Base-by-base conservation (phyloP, 2,888 invertebrate species). In the Volucella zonaria region DNA sequence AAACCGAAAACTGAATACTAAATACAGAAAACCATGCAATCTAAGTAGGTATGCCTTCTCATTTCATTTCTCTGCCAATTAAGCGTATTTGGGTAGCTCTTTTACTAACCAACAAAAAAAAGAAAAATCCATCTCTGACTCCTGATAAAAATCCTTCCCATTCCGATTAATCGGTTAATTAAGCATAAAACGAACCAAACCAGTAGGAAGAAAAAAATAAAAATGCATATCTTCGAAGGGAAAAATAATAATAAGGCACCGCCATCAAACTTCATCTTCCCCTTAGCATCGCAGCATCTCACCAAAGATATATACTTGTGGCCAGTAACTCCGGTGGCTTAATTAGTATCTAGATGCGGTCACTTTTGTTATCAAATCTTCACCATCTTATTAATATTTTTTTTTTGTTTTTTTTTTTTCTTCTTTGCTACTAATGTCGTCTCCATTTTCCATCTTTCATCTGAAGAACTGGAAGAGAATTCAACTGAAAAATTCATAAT, bases 101-200 rank as follows among this genome's bases (percentile, higher is more conserved):
- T 71, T 68, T 43, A 51, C 23, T 43, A 47, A 23, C 18, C 18
- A 23, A 18, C 1, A 18, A 18, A 18, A 15, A 45, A 68, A 49
- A 45, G 3, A 64, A 64, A 56, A 62, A 74, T 64, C 47, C 38
- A 42, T 43, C 45, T 12, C 31, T 52, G 61, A 62, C 67, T 85
- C 62, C 73, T 85, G 85, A 85, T 85, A 85, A 85, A 85, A 76
- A 81, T 81, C 81, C 85, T 64, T 51, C 62, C 58, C 85, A 77
- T 85, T 81, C 76, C 83, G 64, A 85, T 85, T 85, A 81, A 85
- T 85, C 76, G 77, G 81, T 68, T 81, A 81, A 81, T 85, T 85
- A 81, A 85, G 73, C 67, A 58, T 67, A 43, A 11, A 45, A 45
- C 11, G 61, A 64, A 11, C 45, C 10, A 40, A 52, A 56, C 15